These are phyloP conservation scores for Drosophila chauvacae DNA, from an alignment of 1,140 invertebrate genomes.

Conservation along the genomic window DNA sequence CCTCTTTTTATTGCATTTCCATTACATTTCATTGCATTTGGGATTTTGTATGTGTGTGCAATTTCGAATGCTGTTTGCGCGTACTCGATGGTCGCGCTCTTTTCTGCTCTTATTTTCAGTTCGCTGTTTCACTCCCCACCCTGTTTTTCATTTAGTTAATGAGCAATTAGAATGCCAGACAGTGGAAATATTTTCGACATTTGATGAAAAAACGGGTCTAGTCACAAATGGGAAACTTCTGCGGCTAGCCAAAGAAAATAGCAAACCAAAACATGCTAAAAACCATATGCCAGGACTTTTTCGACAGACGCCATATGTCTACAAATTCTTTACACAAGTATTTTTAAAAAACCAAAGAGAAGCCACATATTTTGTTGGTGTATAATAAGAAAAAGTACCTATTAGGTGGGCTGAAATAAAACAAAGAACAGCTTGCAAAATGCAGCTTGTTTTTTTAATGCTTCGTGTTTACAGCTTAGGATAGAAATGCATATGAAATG, in stretches of 20 bases:
- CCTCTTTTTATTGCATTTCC: slow-evolving; percentile 70
- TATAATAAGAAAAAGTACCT: neutral
- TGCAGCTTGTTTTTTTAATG: neutral
- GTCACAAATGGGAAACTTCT: neutral
- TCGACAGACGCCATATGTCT: slow-evolving; percentile 26
- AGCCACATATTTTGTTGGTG: slow-evolving; percentile 1
- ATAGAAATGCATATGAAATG: neutral
- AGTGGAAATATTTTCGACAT: slow-evolving; percentile 44
- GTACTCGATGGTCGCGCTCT: neutral
- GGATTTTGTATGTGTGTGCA: slow-evolving; percentile 13
- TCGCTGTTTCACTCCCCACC: neutral
- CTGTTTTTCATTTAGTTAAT: slow-evolving; percentile 57
- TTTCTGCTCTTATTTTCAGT: slow-evolving; percentile 38
- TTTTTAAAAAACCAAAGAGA: slow-evolving; percentile 20
- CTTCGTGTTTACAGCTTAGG: neutral
- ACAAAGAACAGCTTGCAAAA: neutral
- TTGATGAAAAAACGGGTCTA: neutral
- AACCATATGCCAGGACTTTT: slow-evolving; percentile 36
- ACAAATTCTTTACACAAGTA: slow-evolving; percentile 22
- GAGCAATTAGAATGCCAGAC: slow-evolving; percentile 62
- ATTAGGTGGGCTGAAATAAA: neutral
- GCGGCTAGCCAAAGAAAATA: slow-evolving; percentile 14
- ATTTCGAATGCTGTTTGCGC: slow-evolving; percentile 35
- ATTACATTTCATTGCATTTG: slow-evolving; percentile 63
- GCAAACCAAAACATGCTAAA: neutral